Percentiles rank a stretch among this genome's conserved stretches.
Conservation (phyloP, 2,113 vertebrate genomes). For the Prinia subflava region DNA sequence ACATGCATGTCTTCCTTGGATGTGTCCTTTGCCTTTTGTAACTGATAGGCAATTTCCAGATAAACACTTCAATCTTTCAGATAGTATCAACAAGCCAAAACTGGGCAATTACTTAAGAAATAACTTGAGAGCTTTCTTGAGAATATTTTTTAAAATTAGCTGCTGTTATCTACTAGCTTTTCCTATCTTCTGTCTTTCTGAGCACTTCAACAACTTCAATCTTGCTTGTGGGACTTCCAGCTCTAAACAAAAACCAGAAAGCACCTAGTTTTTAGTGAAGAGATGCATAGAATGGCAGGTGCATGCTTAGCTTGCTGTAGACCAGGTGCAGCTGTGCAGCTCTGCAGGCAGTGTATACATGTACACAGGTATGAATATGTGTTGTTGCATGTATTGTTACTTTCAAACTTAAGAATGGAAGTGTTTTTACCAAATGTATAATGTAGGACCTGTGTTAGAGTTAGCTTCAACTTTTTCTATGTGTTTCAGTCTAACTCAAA, state of each 20-base stretch:
- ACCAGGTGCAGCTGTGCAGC: rapidly evolving
- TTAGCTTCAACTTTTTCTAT: neutral
- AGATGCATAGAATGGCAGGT: neutral
- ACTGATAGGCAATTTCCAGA: neutral
- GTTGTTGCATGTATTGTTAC: neutral
- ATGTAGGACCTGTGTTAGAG: neutral
- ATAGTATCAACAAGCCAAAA: neutral
- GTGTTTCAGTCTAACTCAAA: neutral
- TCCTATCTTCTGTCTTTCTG: neutral
- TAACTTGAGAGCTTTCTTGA: neutral
- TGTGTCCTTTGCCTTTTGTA: neutral
- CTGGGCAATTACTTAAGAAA: neutral
- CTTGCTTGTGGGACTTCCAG: neutral
- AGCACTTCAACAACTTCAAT: neutral
- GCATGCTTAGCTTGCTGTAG: neutral
- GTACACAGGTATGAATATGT: neutral
- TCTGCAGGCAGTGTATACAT: neutral
- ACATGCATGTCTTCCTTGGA: neutral
- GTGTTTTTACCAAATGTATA: neutral
- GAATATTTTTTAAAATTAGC: neutral
- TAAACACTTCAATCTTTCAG: neutral
- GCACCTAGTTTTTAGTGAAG: neutral
- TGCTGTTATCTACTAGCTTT: neutral
- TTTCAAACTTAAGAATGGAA: neutral
- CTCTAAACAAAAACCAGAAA: neutral